Base-by-base conservation (phyloP, 2,113 vertebrate species). In the Myotis brandtii region DNA sequence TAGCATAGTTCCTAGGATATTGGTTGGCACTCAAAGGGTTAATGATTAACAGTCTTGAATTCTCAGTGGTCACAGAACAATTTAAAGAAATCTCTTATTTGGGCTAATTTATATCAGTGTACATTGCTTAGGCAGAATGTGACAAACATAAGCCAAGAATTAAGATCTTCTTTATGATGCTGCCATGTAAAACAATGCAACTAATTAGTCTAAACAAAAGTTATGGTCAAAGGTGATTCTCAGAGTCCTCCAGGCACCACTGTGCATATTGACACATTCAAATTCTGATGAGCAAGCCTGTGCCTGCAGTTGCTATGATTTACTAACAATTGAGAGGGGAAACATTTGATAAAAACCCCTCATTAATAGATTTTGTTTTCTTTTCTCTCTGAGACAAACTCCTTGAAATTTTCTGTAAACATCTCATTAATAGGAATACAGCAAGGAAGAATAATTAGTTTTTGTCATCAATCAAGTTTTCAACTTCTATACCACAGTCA, bases 391-490 rank as follows among this genome's bases (percentile, higher is more conserved):
- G 40, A 91, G 40, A 97, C 59, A 95, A 94, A 97, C 52, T 82
- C n/a, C 25, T 95, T 62, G 69, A 95, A 95, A 89, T 91, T 80
- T 92, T 46, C 67, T 92, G 54, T 94, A 96, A 96, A 92, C 73
- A 95, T 94, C 87, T 95, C 90, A 95, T 96, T 97, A 97, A 97
- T 67, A 93, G 83, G 43, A 67, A 89, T 59, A 89, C 72, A 72
- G 69, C 21, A 87, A 95, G 20, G 54, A 54, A 92, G 37, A 77
- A 91, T 96, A 96, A 97, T 97, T 96, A 96, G 94, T 93, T 94
- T 83, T 30, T 64, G 66, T 91, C 88, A 96, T 94, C 95, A 95
- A 95, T 98, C 95, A 97, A 86, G 56, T 89, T 93, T 97, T 89
- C 89, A 93, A 82, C 77, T 93, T 97, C 88, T 95, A 59, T 86